Evolutionary conservation across 2,888 invertebrate genomes (phyloP).

Genomic region (Morpho deidamia): DNA sequence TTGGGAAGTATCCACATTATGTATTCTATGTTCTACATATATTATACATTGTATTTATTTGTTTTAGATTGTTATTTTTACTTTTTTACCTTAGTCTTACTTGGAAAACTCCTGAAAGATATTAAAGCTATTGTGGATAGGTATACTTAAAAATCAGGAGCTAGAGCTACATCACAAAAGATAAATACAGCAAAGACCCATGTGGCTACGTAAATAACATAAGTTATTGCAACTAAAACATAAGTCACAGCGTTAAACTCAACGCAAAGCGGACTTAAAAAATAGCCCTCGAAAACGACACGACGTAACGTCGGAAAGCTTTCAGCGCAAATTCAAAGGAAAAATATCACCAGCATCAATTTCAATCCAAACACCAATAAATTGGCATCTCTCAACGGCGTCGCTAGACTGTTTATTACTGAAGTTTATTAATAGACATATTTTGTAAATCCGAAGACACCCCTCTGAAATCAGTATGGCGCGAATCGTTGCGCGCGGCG

Average conservation of each 20-base stretch:
- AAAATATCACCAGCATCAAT: conserved; percentile 74
- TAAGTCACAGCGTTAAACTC: conserved; percentile 1
- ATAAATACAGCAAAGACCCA: too few species aligned
- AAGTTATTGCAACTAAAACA: not conserved
- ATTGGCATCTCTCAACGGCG: conserved; percentile 70
- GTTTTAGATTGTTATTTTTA: too few species aligned
- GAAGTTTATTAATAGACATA: conserved; percentile 48
- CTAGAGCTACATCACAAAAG: too few species aligned
- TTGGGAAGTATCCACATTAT: too few species aligned
- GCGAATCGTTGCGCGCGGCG: conserved; percentile 54
- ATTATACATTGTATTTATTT: too few species aligned
- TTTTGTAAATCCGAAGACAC: conserved; percentile 69
- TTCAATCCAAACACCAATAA: conserved; percentile 77
- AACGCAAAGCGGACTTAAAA: conserved; percentile 39
- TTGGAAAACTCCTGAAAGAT: too few species aligned
- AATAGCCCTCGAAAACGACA: conserved; percentile 52
- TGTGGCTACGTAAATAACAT: not conserved
- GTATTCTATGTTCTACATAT: too few species aligned
- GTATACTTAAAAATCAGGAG: too few species aligned
- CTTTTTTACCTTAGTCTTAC: too few species aligned
- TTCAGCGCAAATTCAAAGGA: conserved; percentile 71
- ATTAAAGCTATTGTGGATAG: too few species aligned
- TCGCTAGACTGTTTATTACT: conserved; percentile 64
- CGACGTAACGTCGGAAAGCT: conserved; percentile 59
- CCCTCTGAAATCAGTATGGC: conserved; percentile 66